Base-by-base conservation (phyloP, 23 tunicate species). In the Phallusia fumigata region DNA sequence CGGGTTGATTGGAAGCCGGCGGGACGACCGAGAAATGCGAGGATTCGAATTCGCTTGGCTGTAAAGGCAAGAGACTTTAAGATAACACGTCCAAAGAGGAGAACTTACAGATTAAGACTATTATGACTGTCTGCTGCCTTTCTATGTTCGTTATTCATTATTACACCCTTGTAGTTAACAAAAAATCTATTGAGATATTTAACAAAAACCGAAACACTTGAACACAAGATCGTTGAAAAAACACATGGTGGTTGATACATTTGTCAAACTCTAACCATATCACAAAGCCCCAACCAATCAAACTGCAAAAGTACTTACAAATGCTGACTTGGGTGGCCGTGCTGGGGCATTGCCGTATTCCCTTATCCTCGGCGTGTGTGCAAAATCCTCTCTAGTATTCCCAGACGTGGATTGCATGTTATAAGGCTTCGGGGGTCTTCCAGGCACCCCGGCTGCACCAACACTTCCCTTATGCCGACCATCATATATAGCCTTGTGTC, bases 341-440 rank as follows among this genome's bases (percentile, higher is more conserved):
- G 73, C 34, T 15, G 86, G 80, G 58, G 64, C 77, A 40, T 40
- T 40, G 47, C 8, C 47, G 36, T 16, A 65, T 22, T 65, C 76
- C 19, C 76, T 76, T 5, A 51, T 44, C 1, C 83, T 44, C 50
- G 69, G 79, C 19, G 79, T 73, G 33, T 36, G 36, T 0, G 28
- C 31, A 22, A 36, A 33, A 18, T 78, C 76, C 35, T 86, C 89
- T 6, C 52, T 53, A 19, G 74, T 22, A 32, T 44, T 15, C 15
- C 72, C 65, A 22, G 87, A 19, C 0, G 50, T 50, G 28, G 28
- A 36, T 30, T 53, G 35, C 88, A 89, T 89, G 65, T 53, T 80
- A 22, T 34, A 13, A 35, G 94, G 94, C 75, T 89, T 89, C 24
- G 94, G 94, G 19, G 94, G 94, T 0, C 94, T 36, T 11, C 83